Evolutionary conservation across 30 jellyfish, hydroid and myxozoan genomes (phyloP).

Genomic region (Cassiopea xamachana): DNA sequence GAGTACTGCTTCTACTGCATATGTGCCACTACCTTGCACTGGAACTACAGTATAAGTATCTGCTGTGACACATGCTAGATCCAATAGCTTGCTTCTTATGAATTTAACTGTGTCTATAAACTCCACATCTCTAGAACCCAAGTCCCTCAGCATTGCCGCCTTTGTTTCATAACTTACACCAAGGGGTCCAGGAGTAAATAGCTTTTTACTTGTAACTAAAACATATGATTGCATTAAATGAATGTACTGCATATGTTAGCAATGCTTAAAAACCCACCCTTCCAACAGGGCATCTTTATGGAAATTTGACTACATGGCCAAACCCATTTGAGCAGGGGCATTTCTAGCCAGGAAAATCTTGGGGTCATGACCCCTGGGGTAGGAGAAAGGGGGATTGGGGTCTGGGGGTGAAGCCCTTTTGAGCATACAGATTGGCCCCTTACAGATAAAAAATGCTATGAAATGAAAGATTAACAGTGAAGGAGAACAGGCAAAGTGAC

Average conservation of each 20-base stretch:
- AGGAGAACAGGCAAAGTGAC: too few species aligned
- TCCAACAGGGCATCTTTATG: too few species aligned
- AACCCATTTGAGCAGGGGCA: too few species aligned
- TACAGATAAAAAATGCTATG: too few species aligned
- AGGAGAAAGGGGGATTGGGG: too few species aligned
- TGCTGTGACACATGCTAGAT: constrained; percentile 75
- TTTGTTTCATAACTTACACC: constrained; percentile 95
- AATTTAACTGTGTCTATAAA: constrained; percentile 77
- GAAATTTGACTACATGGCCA: too few species aligned
- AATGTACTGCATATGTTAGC: too few species aligned
- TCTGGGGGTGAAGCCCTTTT: too few species aligned
- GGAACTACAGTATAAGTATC: constrained; percentile 79
- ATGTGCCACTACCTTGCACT: constrained; percentile 98
- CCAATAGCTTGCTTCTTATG: constrained; percentile 68
- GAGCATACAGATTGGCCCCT: too few species aligned
- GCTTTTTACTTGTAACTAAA: constrained; percentile 45
- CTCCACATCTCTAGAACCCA: constrained; percentile 90
- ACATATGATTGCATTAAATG: neutral
- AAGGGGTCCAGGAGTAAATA: constrained; percentile 99
- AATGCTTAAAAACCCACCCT: neutral
- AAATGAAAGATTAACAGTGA: too few species aligned
- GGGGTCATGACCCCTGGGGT: too few species aligned
- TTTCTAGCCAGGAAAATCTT: too few species aligned
- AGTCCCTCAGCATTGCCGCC: constrained; percentile 91
- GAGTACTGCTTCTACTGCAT: constrained; percentile 93